Base-by-base conservation (phyloP, 2,888 invertebrate species). In the Leptodirus hochenwartii region DNA sequence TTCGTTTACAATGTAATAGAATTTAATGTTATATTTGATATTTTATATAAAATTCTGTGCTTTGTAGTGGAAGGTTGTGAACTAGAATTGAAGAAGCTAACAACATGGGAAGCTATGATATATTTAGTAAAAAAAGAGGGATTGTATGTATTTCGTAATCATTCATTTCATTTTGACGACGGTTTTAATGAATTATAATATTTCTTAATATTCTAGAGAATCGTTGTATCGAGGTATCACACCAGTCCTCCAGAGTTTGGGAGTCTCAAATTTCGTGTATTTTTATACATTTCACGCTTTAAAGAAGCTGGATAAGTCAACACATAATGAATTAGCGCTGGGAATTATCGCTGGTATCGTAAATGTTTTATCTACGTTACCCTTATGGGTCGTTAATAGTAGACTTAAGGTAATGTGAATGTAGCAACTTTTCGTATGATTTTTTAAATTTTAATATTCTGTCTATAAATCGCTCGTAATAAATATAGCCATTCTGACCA, bases 231-330 rank as follows among this genome's bases (percentile, higher is more conserved):
- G 72, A 41, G 90, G 90, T 3, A 59, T 87, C 30, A 61, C 73
- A 17, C 85, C 90, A 6, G 85, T 85, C 4, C 59, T 90, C 25
- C 72, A 80, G 43, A 81, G 82, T 37, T 58, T 88, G 4, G 87
- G 84, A 41, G 69, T 78, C 36, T 88, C 88, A 27, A 88, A 87
- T 54, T 90, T 90, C 58, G 78, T 90, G n/a, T 91, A 91, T 53
- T 91, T 90, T 51, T 91, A 90, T 56, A 69, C 82, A 44, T 90
- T 87, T 54, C 88, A 87, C 57, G 78, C 79, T 11, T 59, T 90
- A 22, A 78, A 84, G 46, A 61, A 45, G 32, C 39, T 50, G 22
- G 44, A 50, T 8, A 50, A 56, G 31, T 65, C 67, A 24, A 75
- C 81, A 2, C 40, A 72, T 8, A 71, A 66, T 42, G 87, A 90